Base-by-base conservation (phyloP, 2,113 vertebrate genomes). In the Sprattus sprattus region DNA sequence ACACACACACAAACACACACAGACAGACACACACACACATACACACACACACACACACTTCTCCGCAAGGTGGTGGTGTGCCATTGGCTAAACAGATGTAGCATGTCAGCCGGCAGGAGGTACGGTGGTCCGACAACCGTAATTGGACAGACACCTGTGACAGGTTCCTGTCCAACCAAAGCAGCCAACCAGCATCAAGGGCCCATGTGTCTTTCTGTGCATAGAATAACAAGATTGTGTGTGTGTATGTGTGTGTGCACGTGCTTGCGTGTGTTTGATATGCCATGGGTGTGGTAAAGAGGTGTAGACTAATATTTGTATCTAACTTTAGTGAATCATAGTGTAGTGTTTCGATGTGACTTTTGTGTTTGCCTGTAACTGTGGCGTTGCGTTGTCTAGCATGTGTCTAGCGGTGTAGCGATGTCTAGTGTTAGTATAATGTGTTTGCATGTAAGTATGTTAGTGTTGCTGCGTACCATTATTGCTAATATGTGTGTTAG, bases 71-170 rank as follows among this genome's bases (percentile, higher is more conserved):
- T 60, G 60, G 81, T 89, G 82, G 82, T 83, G 84, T 86, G 89
- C 89, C 87, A 84, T 32, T 88, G 89, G 87, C 85, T 78, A 88
- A 88, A 88, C 89, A 86, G 83, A 88, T 89, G 85, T 82, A 86
- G 28, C 57, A 71, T 81, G 83, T 86, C 83, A 86, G 85, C 85
- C 84, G 81, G 83, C 75, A 32, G 57, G 85, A 83, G 57, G 85
- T 86, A 32, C 57, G 81, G 46, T 81, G 57, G 67, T 75, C 83
- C 82, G 67, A 86, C 54, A 60, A 22, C 20, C 1, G 20, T 60
- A 20, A 60, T 60, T 60, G 54, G 22, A 20, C 20, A 6, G 54
- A 60, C 54, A 60, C 18, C 3, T 60, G 22, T 6, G 18, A 20
- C 20, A 60, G 54, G 54, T 60, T 60, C 18, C 54, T 60, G 18